phyloP scores from a whole-genome alignment of 1,140 invertebrate species.

The Calycopis cecrops region DNA sequence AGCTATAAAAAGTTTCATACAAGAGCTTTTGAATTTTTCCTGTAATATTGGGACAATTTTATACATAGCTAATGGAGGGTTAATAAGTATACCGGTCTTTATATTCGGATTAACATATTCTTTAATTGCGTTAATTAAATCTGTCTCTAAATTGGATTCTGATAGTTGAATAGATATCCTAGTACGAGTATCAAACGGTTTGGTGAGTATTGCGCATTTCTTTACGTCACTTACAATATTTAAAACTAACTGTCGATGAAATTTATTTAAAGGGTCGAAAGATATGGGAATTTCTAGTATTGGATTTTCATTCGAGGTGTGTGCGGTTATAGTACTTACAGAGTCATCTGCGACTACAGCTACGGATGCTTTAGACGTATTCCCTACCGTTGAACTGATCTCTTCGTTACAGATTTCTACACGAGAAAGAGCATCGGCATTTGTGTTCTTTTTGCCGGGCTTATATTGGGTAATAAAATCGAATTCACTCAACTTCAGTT shows the following conservation, averaged over 20 bases:
- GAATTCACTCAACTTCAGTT: not conserved
- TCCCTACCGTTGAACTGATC: not conserved
- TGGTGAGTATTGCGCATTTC: not conserved
- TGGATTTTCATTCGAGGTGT: not conserved
- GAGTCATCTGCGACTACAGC: not conserved
- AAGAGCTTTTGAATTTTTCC: constrained; percentile 15
- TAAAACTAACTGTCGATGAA: constrained; percentile 1
- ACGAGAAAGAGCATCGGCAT: not conserved
- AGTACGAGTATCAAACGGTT: not conserved
- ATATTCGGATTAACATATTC: constrained; percentile 1
- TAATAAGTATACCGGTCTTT: constrained; percentile 4
- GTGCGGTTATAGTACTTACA: not conserved
- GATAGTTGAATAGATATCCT: not conserved
- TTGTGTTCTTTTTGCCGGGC: not conserved
- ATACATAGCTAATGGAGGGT: not conserved
- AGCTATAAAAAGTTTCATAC: constrained; percentile 20
- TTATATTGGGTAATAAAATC: not conserved
- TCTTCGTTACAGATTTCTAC: not conserved
- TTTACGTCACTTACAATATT: not conserved
- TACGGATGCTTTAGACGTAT: not conserved
- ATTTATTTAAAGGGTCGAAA: not conserved
- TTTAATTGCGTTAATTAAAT: not conserved
- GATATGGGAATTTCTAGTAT: not conserved
- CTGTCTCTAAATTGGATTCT: not conserved
- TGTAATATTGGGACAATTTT: constrained; percentile 1